Base-by-base conservation (phyloP, 2,797 vertebrate genomes). In the Miopithecus talapoin region DNA sequence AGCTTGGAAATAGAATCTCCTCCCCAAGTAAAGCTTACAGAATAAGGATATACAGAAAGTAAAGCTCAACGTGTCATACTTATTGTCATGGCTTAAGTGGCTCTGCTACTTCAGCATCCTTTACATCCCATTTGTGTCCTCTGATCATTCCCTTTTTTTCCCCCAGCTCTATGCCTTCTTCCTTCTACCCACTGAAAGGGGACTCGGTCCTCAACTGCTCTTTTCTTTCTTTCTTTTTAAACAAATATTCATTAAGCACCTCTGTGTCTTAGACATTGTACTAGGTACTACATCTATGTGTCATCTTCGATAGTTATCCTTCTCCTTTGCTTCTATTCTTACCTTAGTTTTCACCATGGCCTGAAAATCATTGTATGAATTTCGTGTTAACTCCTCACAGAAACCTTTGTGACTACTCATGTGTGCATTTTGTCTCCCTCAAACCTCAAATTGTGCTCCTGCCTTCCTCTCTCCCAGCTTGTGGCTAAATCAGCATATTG, bases 221-320 rank as follows among this genome's bases (percentile, higher is more conserved):
- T 89, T 74, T 79, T 36, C 8, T 94, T 75, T 70, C 5, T 46
- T 85, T 64, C 46, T 33, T 91, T 78, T 92, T 81, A 21, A 68
- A 50, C 1, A 30, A 30, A 1, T 48, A 46, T 14, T 8, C 39
- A 59, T 41, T 76, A 78, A 91, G 8, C 9, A n/a, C 2, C 28
- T 78, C 30, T 36, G 2, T 50, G 33, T 70, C 26, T 4, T 39
- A n/a, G 39, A 59, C 21, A n/a, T 39, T 80, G 19, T 41, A 48
- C 11, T 41, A 11, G 39, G 3, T 30, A 8, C 22, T 46, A 8
- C 26, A 14, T 41, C 36, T 70, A 2, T 70, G 6, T 36, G 13
- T 61, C 14, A 17, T 36, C n/a, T 70, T 80, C 30, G 41, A 50
- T 74, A 28, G 70, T 43, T 50, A 59, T 12, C 24, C 11, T 53